Conservation (phyloP, 2,113 vertebrate genomes). For the Zingel zingel region DNA sequence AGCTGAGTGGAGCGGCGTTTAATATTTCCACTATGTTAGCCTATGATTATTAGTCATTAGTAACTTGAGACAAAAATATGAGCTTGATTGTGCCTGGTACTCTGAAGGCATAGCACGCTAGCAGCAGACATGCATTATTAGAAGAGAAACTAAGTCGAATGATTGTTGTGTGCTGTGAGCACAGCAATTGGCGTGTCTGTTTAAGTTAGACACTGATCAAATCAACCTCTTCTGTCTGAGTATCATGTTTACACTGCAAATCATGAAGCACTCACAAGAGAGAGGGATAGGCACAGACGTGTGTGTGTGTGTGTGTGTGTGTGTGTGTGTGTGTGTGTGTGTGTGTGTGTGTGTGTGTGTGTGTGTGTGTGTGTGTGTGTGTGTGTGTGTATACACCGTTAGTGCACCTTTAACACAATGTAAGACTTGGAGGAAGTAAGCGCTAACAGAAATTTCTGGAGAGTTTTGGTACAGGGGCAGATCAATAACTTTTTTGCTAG, state of each 20-base stretch:
- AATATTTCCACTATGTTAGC: constrained; percentile 66
- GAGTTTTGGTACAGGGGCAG: no score
- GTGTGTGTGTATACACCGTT: constrained; percentile 9
- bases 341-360: constrained; percentile 24
- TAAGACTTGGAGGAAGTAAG: background rate
- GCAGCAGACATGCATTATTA: constrained; percentile 71
- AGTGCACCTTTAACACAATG: background rate
- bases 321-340: constrained; percentile 9
- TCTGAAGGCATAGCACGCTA: constrained; percentile 29
- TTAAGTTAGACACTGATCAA: constrained; percentile 76
- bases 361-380: constrained; percentile 2
- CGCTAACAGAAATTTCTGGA: no score
- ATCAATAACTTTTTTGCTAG: no score
- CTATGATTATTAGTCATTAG: constrained; percentile 65
- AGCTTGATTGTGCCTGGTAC: constrained; percentile 65
- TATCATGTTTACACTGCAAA: constrained; percentile 75
- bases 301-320: constrained; percentile 20
- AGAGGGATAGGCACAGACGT: constrained; percentile 30
- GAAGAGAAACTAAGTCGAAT: constrained; percentile 64
- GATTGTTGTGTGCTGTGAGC: constrained; percentile 69
- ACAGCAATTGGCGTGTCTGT: constrained; percentile 68
- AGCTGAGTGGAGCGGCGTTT: constrained; percentile 16
- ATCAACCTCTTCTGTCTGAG: constrained; percentile 45
- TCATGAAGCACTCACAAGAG: constrained; percentile 47
- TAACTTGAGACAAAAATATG: constrained; percentile 66